Percentiles rank a stretch among this genome's conserved stretches.
phyloP scores from a whole-genome alignment of 2,113 vertebrate genomes.

The Centrocercus urophasianus region DNA sequence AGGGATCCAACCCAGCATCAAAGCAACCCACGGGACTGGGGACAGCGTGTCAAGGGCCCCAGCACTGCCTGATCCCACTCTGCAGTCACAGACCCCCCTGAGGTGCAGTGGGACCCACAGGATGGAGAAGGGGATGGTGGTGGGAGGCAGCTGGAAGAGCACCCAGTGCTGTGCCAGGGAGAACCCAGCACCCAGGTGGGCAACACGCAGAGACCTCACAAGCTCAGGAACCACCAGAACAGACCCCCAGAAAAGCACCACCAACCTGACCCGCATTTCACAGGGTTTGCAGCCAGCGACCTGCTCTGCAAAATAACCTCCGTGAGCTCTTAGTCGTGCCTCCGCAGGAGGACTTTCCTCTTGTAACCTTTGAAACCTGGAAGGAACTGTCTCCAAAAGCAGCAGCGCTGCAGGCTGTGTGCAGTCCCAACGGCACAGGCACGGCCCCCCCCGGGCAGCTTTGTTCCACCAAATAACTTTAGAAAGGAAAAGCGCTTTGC shows the following conservation, averaged over 20 bases:
- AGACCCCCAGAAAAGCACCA: not conserved
- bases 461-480: not conserved
- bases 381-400: fast-evolving
- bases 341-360: not conserved
- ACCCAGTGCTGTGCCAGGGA: no score
- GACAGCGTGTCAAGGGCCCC: fast-evolving
- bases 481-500: not conserved
- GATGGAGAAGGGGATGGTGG: no score
- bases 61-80: not conserved
- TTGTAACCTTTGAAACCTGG: not conserved
- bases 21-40: not conserved
- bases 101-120: not conserved
- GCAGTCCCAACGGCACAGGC: fast-evolving
- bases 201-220: fast-evolving
- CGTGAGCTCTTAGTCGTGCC: not conserved
- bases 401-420: not conserved
- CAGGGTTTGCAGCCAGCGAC: not conserved
- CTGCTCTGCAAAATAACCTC: fast-evolving
- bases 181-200: not conserved
- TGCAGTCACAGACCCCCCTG: not conserved
- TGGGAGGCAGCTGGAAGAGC: no score
- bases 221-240: not conserved
- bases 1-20: not conserved
- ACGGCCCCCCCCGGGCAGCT: not conserved
- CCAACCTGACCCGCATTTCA: not conserved